Percentiles rank a stretch among this genome's conserved stretches.
Evolutionary conservation across 2,888 invertebrate genomes (phyloP).

Genomic region (Pandemis corylana): DNA sequence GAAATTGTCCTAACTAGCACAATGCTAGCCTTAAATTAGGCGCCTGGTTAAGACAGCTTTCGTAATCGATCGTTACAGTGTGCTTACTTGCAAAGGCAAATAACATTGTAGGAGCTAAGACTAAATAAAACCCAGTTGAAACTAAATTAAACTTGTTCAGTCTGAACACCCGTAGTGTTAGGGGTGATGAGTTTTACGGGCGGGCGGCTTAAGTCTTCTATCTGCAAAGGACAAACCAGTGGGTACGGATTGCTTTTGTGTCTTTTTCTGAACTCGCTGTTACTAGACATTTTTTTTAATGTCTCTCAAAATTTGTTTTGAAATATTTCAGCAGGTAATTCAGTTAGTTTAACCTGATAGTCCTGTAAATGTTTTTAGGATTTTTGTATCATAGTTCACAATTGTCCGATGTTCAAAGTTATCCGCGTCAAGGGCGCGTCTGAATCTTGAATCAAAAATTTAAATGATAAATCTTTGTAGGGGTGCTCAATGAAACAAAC

Average conservation of each 20-base stretch:
- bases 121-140: background rate
- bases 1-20: no score
- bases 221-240: conserved; percentile 11
- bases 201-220: conserved; percentile 26
- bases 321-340: no score
- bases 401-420: no score
- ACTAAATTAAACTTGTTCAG: conserved; percentile 29
- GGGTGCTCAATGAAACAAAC: no score
- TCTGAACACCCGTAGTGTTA: conserved; percentile 17
- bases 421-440: no score
- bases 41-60: background rate
- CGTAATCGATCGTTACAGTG: background rate
- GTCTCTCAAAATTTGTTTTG: no score
- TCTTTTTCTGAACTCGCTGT: background rate
- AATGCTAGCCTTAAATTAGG: no score
- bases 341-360: no score
- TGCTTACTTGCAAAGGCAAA: background rate
- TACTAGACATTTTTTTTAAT: background rate
- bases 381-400: no score
- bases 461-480: no score
- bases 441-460: no score
- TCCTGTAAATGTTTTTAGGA: no score
- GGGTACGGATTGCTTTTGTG: conserved; percentile 7
- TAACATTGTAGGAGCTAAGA: background rate
- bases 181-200: conserved; percentile 17